Base-by-base conservation (phyloP, 2,113 vertebrate genomes). In the Parus major region DNA sequence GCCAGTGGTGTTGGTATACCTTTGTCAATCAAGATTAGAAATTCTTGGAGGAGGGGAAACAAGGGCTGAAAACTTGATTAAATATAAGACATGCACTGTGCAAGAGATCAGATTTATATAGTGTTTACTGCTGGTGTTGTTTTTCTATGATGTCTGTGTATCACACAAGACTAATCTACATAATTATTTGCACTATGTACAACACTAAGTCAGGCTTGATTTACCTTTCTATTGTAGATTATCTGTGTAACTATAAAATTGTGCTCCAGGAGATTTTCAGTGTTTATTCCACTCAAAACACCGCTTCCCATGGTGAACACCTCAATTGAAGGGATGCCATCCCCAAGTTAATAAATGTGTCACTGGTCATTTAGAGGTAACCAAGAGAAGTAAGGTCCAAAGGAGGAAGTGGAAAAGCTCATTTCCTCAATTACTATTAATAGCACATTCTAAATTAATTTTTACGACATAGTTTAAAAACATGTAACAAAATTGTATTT, bases 1-100 rank as follows among this genome's bases (percentile, higher is more conserved):
- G 9, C 7, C 21, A 24, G 25, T 21, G 15, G 9, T 84, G 18
- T 46, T 69, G 16, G 12, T 5, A 3, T 27, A 33, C 31, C 21
- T 87, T 52, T 60, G 18, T 7, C 23, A 73, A 56, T 56, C 3
- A 35, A 44, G 14, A 41, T 29, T 49, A 63, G 27, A 35, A 39
- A 9, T 57, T 16, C 44, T 47, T 28, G 2, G 5, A 42, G 8
- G 5, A 4, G 1, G 3, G 11, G 4, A 10, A 33, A 68, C 1
- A 44, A 28, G 2, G 6, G 22, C 11, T 63, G 44, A 77, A 92
- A 61, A 69, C 4, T 7, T 22, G 4, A 23, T 36, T 57, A 64
- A 69, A 55, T 65, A 56, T 60, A 36, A 64, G 23, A 60, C 35
- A 7, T 1, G 0, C 25, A 33, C 31, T 39, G 9, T 83, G 17